These are phyloP conservation scores for Choloepus hoffmanni DNA, from an alignment of 2,113 vertebrate genomes.

Conservation along the genomic window DNA sequence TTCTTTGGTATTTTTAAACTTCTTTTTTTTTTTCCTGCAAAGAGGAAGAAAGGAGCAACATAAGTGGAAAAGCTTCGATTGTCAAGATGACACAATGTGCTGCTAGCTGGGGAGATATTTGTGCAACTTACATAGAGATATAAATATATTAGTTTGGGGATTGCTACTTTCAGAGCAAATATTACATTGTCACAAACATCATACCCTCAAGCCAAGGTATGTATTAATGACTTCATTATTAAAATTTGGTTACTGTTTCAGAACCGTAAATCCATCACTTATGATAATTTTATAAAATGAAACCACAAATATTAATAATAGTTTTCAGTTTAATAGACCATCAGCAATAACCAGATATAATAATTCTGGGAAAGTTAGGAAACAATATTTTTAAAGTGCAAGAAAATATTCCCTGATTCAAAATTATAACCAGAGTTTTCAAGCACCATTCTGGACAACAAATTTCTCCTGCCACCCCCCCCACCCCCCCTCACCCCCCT, in stretches of 20 bases:
- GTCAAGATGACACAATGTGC: slow-evolving; percentile 55
- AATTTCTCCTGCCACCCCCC: not conserved
- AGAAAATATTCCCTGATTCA: slow-evolving; percentile 75
- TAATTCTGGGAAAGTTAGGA: slow-evolving; percentile 69
- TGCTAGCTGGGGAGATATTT: slow-evolving; percentile 63
- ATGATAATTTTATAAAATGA: slow-evolving; percentile 81
- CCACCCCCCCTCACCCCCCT: no score
- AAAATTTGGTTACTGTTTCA: slow-evolving; percentile 83
- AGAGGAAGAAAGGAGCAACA: slow-evolving; percentile 55
- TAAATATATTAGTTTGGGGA: slow-evolving; percentile 84
- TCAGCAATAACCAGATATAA: slow-evolving; percentile 68
- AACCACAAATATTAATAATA: slow-evolving; percentile 80
- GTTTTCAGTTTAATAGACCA: slow-evolving; percentile 81
- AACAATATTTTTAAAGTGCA: slow-evolving; percentile 67
- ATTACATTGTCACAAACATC: slow-evolving; percentile 82
- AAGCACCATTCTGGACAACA: slow-evolving; percentile 54
- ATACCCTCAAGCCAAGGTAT: slow-evolving; percentile 75
- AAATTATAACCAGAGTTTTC: slow-evolving; percentile 70
- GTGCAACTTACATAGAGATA: slow-evolving; percentile 64
- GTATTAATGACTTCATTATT: slow-evolving; percentile 85
- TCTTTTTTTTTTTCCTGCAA: slow-evolving; percentile 31
- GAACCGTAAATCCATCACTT: slow-evolving; percentile 83
- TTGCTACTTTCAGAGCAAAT: slow-evolving; percentile 84
- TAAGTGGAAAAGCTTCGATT: not conserved
- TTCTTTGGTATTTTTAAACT: slow-evolving; percentile 75